Evolutionary conservation across 1,140 invertebrate species (phyloP), one percentile per base, ranked within the genome.

Genomic region (Aphelinus atriplicis): DNA sequence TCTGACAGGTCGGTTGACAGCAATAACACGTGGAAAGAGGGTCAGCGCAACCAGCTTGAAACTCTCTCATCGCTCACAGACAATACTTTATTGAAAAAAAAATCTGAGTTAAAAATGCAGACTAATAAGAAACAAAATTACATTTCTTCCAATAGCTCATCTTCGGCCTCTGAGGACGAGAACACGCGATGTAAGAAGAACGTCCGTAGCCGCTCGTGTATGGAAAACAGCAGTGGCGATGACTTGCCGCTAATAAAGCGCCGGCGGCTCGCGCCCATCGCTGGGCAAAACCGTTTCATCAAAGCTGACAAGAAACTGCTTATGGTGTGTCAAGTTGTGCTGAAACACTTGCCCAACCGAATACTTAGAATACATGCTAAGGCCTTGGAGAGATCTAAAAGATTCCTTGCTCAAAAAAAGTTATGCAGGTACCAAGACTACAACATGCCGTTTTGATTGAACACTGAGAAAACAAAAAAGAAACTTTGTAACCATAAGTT

Each of bases 381-480:
- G 42, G 80, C 81, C 3, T 80, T 86, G 47, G 42, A 77, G 56
- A 81, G 79, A 63, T 85, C 84, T 9, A 83, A 76, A 63, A 72
- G 80, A 57, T 79, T 83, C 78, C 65, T 84, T 74, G 83, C 81
- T 45, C 63, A 74, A 63, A 84, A 82, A 78, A 57, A 78, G 66
- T 45, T 85, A 4, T 73, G 79, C 80, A 86, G 84, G 84, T 86
- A 85, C 73, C 75, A 0, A 78, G 61, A 66, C 67, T 74, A 66
- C 46, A 58, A 61, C 9, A 63, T 65, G 51, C 73, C 66, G n/a
- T 10, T 60, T 63, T 10, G 7, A 5, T 60, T 60, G n/a, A 60
- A 68, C 48, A 74, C 62, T 51, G 10, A 56, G 66, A 73, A 73
- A 51, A 60, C 58, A 51, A 60, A 65, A 60, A 58, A 68, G 47